Evolutionary conservation across 2,797 vertebrate species (phyloP), one percentile per base, ranked within the genome.

Genomic region (Chromobotia macracanthus): DNA sequence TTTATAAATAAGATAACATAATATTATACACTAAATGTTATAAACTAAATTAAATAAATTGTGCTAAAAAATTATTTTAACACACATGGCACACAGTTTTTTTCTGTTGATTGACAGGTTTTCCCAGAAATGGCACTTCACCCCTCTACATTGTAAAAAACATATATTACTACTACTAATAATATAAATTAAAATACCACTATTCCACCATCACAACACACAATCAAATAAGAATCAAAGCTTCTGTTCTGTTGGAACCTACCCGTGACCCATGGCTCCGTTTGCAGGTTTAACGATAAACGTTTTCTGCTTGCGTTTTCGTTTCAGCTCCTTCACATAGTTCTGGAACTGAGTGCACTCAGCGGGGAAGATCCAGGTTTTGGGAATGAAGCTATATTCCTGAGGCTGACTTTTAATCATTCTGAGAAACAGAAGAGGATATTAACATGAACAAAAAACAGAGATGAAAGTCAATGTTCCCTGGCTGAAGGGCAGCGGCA

Each of bases 231-330:
- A 13, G n/a, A 75, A 7, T 15, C 3, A 8, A 55, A 65, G 23
- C 18, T 28, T 41, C n/a, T 25, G n/a, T 4, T 51, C 16, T 46
- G 35, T 51, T 0, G 5, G 82, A 88, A 93, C 96, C 86, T 95
- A 99, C 97, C 97, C 97, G 72, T 99, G 97, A 88, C 97, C 97
- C 97, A 99, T 99, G 83, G 97, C 97, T 84, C 97, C 97, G 7
- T 99, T 99, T 84, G 97, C 96, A 68, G 97, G 97, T 87, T 99
- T 99, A 82, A 98, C 94, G 77, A 99, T 99, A 84, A 99, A 99
- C 1, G 97, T 99, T 91, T 98, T 99, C 91, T 98, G 96, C 87
- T 95, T 97, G 86, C 95, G 95, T 87, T 96, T 99, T 89, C 96
- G 95, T 87, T 95, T 96, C 78, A 98, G 79, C 91, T 99, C 97